Base-by-base conservation (phyloP, 2,888 invertebrate species). In the Drosophila monieri region DNA sequence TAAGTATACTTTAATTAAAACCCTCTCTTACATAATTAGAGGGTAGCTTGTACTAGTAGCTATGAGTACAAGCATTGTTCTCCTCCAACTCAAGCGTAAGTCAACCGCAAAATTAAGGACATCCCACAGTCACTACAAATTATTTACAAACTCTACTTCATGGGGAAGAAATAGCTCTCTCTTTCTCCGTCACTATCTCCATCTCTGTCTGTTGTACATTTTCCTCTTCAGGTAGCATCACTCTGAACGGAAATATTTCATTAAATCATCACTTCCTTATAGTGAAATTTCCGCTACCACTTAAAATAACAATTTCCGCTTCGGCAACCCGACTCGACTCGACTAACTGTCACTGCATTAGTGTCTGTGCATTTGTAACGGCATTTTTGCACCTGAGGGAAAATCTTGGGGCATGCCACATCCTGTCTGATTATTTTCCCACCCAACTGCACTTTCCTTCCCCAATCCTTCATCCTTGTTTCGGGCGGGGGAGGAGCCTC, bases 271-370 rank as follows among this genome's bases (percentile, higher is more conserved):
- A 71, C 85, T 80, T 85, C 76, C 84, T 85, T 70, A 69, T 74
- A 77, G 76, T 77, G 74, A 85, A 85, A 84, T 84, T 85, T 84
- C 83, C 83, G 83, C 76, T 60, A 77, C 76, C 86, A 85, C 84
- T 84, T 84, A 80, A 85, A 85, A 77, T 84, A 83, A 85, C 80
- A 80, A 84, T 85, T 84, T 85, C 84, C 83, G 78, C 73, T 64
- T 75, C 69, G 68, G 65, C 78, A 68, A 73, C 70, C 74, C 76
- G 79, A 74, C 35, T 32, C 15, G 67, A 57, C 21, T 27, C 44
- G 53, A 43, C 46, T 39, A 15, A 37, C 61, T 39, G 54, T 41
- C 43, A 47, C 32, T 32, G 51, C 48, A 57, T 18, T 49, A 32
- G 41, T 43, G 21, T 43, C 12, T 43, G 43, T 43, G 43, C 21